Conservation (phyloP, 2,888 invertebrate genomes). For the Aelia acuminata region DNA sequence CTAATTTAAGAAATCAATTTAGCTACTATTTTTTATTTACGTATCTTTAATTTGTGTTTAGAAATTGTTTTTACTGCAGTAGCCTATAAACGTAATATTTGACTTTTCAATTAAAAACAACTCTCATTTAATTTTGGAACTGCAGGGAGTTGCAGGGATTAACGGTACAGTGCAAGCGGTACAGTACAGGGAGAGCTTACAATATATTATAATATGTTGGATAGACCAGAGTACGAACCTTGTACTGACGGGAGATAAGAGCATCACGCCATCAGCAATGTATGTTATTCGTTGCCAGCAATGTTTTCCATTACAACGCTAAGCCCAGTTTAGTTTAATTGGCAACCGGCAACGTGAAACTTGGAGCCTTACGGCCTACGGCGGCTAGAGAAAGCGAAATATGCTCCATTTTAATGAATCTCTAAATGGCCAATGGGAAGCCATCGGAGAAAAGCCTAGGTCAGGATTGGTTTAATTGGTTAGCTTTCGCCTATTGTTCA, state of each 20-base stretch:
- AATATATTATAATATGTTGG: background rate
- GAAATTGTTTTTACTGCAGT: too few species aligned
- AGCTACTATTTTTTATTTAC: too few species aligned
- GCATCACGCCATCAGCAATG: slow-evolving; percentile 4
- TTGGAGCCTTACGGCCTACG: slow-evolving; percentile 5
- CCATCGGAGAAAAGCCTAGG: background rate
- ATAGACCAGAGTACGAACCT: background rate
- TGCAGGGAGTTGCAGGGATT: too few species aligned
- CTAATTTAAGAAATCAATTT: too few species aligned
- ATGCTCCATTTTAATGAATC: slow-evolving; percentile 46
- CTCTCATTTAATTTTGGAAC: too few species aligned
- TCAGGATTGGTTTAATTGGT: slow-evolving; percentile 48
- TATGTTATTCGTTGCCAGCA: background rate
- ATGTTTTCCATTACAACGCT: slow-evolving; percentile 12
- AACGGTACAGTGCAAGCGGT: too few species aligned
- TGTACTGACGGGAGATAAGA: slow-evolving; percentile 12
- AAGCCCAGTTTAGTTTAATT: slow-evolving; percentile 34
- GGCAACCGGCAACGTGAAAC: slow-evolving; percentile 29
- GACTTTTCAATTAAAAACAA: too few species aligned
- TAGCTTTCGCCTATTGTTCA: slow-evolving; percentile 48
- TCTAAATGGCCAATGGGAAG: slow-evolving; percentile 32
- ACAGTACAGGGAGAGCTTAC: too few species aligned
- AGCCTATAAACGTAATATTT: too few species aligned
- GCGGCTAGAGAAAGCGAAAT: slow-evolving; percentile 44
- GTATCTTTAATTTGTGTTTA: too few species aligned